These are phyloP conservation scores for Poecilia picta DNA, from an alignment of 2,797 vertebrate species.

Conservation along the genomic window DNA sequence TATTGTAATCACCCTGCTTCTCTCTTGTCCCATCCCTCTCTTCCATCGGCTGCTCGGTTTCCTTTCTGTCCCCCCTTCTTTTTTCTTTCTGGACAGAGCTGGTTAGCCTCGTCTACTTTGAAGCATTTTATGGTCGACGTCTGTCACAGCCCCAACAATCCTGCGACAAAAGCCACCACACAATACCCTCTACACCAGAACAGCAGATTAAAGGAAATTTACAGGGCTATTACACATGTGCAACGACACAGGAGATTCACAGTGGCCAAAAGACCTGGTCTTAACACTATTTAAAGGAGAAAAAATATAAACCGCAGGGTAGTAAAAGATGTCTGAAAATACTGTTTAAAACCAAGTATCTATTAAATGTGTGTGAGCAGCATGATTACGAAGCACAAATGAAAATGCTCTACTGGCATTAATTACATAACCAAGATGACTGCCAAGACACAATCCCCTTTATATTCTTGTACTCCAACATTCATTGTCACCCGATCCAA, in stretches of 20 bases:
- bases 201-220: conserved; percentile 76
- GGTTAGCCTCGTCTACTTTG: conserved; percentile 58
- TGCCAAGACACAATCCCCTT: conserved; percentile 70
- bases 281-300: conserved; percentile 38
- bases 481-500: conserved; percentile 35
- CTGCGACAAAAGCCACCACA: conserved; percentile 52
- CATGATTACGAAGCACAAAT: conserved; percentile 37
- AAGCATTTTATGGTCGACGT: conserved; percentile 46
- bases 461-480: conserved; percentile 28
- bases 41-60: conserved; percentile 14
- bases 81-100: conserved; percentile 50
- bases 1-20: conserved; percentile 54
- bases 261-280: conserved; percentile 60
- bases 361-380: not conserved
- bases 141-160: conserved; percentile 59
- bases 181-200: conserved; percentile 51
- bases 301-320: conserved; percentile 47
- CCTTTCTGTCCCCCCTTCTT: conserved; percentile 51
- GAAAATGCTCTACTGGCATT: conserved; percentile 68
- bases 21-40: conserved; percentile 5
- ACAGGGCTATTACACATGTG: conserved; percentile 73
- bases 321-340: conserved; percentile 23
- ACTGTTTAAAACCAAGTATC: conserved; percentile 10
- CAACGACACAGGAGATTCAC: conserved; percentile 66
- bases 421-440: conserved; percentile 63